phyloP scores from a whole-genome alignment of 2,888 invertebrate species.

The Catonia carolina region DNA sequence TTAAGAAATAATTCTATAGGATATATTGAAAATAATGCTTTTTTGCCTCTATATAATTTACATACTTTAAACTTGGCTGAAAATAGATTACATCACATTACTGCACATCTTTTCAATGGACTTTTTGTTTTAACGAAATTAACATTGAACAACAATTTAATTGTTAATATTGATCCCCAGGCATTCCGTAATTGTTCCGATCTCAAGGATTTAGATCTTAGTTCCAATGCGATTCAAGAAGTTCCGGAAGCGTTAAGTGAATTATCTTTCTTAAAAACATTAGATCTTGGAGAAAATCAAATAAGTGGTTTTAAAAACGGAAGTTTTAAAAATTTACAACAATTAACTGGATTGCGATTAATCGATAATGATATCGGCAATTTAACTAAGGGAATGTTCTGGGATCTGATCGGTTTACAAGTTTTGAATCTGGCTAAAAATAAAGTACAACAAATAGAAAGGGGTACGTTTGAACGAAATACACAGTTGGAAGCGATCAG shows the following conservation, averaged over 20 bases:
- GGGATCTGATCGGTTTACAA: constrained; percentile 75
- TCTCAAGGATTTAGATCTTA: constrained; percentile 80
- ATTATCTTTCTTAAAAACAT: constrained; percentile 72
- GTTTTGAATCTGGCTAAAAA: constrained; percentile 49
- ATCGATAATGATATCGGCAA: constrained; percentile 87
- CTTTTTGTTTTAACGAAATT: constrained; percentile 75
- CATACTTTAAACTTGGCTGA: constrained; percentile 84
- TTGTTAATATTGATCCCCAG: constrained; percentile 68
- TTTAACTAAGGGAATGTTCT: constrained; percentile 76
- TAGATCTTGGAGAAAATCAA: constrained; percentile 89
- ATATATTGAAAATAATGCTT: constrained; percentile 82
- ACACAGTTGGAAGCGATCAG: constrained; percentile 77
- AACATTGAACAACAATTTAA: constrained; percentile 77
- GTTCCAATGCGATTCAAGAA: constrained; percentile 73
- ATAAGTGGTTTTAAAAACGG: constrained; percentile 76
- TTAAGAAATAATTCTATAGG: constrained; percentile 81
- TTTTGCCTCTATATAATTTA: constrained; percentile 78
- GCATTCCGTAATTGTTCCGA: constrained; percentile 84
- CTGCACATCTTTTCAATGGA: constrained; percentile 74
- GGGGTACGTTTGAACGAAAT: constrained; percentile 76
- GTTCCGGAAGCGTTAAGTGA: constrained; percentile 79
- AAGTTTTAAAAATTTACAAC: constrained; percentile 76
- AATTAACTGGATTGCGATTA: constrained; percentile 77
- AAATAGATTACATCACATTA: constrained; percentile 74
- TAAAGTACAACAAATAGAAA: constrained; percentile 75